Conservation (phyloP, 2,113 vertebrate species). For the Mesoclemmys tuberculata region DNA sequence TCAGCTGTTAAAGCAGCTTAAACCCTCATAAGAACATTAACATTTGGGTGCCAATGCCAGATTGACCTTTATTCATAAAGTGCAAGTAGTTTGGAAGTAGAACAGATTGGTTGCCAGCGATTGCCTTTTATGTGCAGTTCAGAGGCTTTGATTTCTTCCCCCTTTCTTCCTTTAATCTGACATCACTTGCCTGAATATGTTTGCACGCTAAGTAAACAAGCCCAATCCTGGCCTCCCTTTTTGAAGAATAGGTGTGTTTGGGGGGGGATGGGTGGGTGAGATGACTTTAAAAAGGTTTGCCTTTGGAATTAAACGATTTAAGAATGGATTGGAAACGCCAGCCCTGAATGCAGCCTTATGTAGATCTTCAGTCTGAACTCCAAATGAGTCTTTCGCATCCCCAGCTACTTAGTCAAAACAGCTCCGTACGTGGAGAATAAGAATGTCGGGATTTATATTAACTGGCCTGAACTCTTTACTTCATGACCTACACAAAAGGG, state of each 20-base stretch:
- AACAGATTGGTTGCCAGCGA: constrained; percentile 86
- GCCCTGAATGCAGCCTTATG: constrained; percentile 72
- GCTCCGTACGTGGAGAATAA: constrained; percentile 64
- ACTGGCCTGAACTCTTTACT: constrained; percentile 71
- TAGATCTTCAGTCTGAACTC: constrained; percentile 35
- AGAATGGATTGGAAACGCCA: constrained; percentile 78
- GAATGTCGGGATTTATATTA: constrained; percentile 79
- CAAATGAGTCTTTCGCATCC: constrained; percentile 43
- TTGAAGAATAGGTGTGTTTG: constrained; percentile 74
- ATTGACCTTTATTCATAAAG: constrained; percentile 88
- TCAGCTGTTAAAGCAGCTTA: constrained; percentile 89
- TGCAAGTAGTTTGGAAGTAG: constrained; percentile 85
- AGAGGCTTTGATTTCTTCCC: constrained; percentile 85
- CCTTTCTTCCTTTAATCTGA: constrained; percentile 90
- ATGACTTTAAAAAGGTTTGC: constrained; percentile 83
- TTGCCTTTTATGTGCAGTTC: constrained; percentile 86
- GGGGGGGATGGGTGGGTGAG: constrained; percentile 59
- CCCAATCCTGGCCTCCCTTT: constrained; percentile 75
- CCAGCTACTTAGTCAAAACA: constrained; percentile 58
- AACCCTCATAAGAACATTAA: constrained; percentile 87
- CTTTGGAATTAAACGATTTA: constrained; percentile 82
- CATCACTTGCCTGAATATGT: constrained; percentile 85
- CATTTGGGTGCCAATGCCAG: constrained; percentile 87
- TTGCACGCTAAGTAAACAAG: constrained; percentile 90
- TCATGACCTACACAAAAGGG: constrained; percentile 57